Evolutionary conservation across 30 jellyfish, hydroid and myxozoan genomes (phyloP).

Genomic region (Morbakka virulenta): DNA sequence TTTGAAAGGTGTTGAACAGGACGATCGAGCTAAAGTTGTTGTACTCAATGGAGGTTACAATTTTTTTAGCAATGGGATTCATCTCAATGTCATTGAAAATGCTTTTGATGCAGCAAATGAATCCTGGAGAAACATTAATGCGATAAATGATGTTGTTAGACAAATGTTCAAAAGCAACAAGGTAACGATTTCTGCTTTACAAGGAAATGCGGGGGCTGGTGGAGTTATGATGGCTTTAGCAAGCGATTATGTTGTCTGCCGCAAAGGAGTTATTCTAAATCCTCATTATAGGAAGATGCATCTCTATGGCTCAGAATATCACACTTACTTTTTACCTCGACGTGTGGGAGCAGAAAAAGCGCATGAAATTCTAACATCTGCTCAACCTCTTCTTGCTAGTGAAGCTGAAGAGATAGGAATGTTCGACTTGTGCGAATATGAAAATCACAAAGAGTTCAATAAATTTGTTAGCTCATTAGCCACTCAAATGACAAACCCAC

Average conservation of each 20-base stretch:
- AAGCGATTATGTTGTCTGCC: slow-evolving; percentile 9
- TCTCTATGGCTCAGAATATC: slow-evolving; percentile 18
- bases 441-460: no score
- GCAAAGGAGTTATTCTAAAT: slow-evolving; percentile 8
- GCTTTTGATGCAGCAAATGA: not conserved
- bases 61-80: slow-evolving; percentile 17
- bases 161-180: not conserved
- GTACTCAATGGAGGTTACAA: slow-evolving; percentile 16
- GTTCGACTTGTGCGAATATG: no score
- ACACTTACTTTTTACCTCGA: not conserved
- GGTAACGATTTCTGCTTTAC: slow-evolving; percentile 11
- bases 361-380: no score
- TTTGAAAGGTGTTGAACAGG: not conserved
- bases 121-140: slow-evolving; percentile 14
- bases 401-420: no score
- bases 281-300: slow-evolving; percentile 12
- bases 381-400: no score
- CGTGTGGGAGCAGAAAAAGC: no score
- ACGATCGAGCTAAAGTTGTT: no score
- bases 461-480: no score
- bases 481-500: no score
- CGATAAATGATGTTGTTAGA: slow-evolving; percentile 10
- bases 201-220: slow-evolving; percentile 28
- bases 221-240: slow-evolving; percentile 25
- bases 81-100: slow-evolving; percentile 5